Evolutionary conservation across 2,797 vertebrate species (phyloP).

Genomic region (Myotis myotis): DNA sequence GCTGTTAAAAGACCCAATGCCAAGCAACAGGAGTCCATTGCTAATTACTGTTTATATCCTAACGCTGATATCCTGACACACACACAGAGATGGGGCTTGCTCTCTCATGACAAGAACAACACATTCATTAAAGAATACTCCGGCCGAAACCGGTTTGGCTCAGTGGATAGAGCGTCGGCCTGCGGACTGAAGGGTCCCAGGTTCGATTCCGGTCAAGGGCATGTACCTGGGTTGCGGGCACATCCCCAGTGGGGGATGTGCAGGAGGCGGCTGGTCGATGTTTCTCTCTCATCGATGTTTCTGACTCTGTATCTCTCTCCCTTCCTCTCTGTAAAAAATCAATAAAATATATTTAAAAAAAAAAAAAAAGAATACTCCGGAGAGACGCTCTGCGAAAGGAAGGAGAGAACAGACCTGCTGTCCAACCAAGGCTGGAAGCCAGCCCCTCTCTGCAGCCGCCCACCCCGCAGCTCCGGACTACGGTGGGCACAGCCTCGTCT

Average conservation of each 20-base stretch:
- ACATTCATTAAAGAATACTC: neutral
- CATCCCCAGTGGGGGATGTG: no score
- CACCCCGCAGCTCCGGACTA: neutral
- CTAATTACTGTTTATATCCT: neutral
- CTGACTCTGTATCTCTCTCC: no score
- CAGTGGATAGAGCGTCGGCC: no score
- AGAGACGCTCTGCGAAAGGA: neutral
- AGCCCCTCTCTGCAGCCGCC: neutral
- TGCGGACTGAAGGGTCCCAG: no score
- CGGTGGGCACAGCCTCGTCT: neutral
- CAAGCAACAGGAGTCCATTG: neutral
- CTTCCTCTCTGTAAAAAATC: no score
- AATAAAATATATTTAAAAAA: no score
- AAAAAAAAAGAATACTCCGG: neutral
- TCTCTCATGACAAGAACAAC: neutral
- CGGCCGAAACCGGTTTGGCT: no score
- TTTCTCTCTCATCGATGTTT: no score
- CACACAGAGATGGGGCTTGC: neutral
- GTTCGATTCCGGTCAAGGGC: no score
- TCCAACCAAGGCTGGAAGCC: neutral
- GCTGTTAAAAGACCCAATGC: neutral
- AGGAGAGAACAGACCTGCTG: neutral
- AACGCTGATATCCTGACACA: neutral
- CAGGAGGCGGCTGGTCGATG: no score
- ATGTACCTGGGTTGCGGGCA: no score